Evolutionary conservation across 1,140 invertebrate species (phyloP), one percentile per base, ranked within the genome.

Genomic region (Cherax quadricarinatus): DNA sequence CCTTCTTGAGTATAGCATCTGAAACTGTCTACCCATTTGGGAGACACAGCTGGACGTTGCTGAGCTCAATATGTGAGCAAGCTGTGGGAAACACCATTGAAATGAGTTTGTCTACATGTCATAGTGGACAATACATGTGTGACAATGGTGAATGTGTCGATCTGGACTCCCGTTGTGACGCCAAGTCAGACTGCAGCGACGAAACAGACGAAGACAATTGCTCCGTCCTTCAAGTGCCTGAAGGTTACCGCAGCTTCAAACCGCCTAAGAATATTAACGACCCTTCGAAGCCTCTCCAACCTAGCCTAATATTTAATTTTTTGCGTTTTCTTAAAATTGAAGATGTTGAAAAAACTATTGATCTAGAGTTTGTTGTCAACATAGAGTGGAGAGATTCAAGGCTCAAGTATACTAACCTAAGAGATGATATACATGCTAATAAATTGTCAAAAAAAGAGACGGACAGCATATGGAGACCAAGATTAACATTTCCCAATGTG

Each of bases 131-230:
- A 18, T 91, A 81, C 73, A 91, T 91, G 89, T 91, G 89, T 66
- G 21, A 66, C 70, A 48, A 80, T 14, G 89, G 89, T 1, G 62
- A 86, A 10, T 91, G 89, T 51, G 86, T 91, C 49, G 75, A 49
- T 30, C 62, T 66, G 9, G 24, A 9, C 30, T 24, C 41, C 24
- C 89, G 89, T 0, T 91, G 89, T 51, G 84, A 91, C 41, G 73
- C 75, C 30, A 79, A 81, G 24, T 73, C 86, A 18, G 89, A 91
- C 48, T 91, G 89, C 51, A 24, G 6, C 0, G 89, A 91, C 48
- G 83, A 57, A 18, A 91, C 73, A 4, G 89, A 91, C 73, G 89
- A 91, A n/a, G 89, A 91, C 73, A 66, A 91, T 57, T 91, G 89
- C 24, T 62, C 73, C 9, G 57, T 91, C 41, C 49, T 91, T 4